Percentiles rank a stretch among this genome's conserved stretches.
Evolutionary conservation across 2,797 vertebrate species (phyloP).

Genomic region (Lophotriccus pileatus): DNA sequence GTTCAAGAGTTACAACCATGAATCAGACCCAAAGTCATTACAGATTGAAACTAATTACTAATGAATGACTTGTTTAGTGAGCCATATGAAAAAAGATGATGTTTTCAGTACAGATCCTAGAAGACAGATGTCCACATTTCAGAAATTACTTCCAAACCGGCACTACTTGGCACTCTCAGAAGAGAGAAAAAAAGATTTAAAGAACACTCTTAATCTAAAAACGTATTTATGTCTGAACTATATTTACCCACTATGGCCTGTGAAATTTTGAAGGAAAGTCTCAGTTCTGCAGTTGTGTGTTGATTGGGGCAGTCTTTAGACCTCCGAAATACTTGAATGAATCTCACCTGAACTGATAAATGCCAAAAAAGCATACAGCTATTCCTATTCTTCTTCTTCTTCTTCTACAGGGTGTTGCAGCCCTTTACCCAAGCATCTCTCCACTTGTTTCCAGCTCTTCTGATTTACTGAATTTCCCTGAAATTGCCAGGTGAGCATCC

Average conservation of each 20-base stretch:
- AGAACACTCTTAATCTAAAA: conserved; percentile 13
- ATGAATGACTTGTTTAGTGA: conserved; percentile 52
- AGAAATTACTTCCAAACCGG: conserved; percentile 51
- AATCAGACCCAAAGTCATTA: neutral
- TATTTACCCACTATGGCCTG: neutral
- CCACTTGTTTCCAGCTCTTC: neutral
- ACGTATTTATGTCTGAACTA: conserved; percentile 27
- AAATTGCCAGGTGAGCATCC: neutral
- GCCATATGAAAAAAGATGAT: conserved; percentile 36
- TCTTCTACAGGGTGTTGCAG: neutral
- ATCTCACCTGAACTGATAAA: neutral
- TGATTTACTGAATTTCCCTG: neutral
- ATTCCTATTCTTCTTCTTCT: neutral
- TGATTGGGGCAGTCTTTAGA: neutral
- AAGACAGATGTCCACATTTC: conserved; percentile 61
- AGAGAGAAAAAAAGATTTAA: neutral
- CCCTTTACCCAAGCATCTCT: neutral
- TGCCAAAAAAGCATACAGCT: neutral
- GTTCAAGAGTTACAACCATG: neutral
- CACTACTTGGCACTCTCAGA: conserved; percentile 7
- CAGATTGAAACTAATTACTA: conserved; percentile 20
- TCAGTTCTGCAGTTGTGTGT: neutral
- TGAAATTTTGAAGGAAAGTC: neutral
- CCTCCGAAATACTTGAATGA: neutral
- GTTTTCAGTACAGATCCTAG: conserved; percentile 54